Conservation (phyloP, 2,888 invertebrate species). For the Habrosyne pyritoides region DNA sequence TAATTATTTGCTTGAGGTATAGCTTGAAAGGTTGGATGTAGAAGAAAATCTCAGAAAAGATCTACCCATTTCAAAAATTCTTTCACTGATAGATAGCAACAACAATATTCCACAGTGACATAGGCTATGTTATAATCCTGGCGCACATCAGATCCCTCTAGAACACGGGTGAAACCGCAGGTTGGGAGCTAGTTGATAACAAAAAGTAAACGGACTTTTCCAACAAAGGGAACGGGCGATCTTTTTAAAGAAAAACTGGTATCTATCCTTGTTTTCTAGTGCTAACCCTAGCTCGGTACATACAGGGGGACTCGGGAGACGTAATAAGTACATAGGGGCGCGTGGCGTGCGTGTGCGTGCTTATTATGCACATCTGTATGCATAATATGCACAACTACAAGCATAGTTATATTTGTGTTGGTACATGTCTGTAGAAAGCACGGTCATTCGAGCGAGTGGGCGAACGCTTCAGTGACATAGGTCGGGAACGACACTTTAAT, state of each 20-base stretch:
- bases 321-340: constrained; percentile 56
- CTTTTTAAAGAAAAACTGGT: neutral
- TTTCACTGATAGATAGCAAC: too few species aligned
- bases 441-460: constrained; percentile 29
- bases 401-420: constrained; percentile 12
- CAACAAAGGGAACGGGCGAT: too few species aligned
- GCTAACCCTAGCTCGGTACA: constrained; percentile 55
- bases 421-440: constrained; percentile 23
- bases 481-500: constrained; percentile 49
- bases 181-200: too few species aligned
- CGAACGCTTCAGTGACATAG: constrained; percentile 57
- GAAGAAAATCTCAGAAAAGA: too few species aligned
- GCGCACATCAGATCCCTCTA: too few species aligned
- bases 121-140: too few species aligned
- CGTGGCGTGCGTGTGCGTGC: constrained; percentile 46
- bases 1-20: too few species aligned
- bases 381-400: constrained; percentile 21
- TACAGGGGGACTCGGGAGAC: constrained; percentile 47
- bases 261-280: constrained; percentile 8
- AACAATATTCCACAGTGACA: too few species aligned
- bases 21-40: too few species aligned
- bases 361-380: constrained; percentile 34
- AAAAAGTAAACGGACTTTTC: too few species aligned
- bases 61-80: too few species aligned
- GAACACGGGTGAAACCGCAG: too few species aligned